Base-by-base conservation (phyloP, 1,140 invertebrate species). In the Pseudachorutes palmiensis region DNA sequence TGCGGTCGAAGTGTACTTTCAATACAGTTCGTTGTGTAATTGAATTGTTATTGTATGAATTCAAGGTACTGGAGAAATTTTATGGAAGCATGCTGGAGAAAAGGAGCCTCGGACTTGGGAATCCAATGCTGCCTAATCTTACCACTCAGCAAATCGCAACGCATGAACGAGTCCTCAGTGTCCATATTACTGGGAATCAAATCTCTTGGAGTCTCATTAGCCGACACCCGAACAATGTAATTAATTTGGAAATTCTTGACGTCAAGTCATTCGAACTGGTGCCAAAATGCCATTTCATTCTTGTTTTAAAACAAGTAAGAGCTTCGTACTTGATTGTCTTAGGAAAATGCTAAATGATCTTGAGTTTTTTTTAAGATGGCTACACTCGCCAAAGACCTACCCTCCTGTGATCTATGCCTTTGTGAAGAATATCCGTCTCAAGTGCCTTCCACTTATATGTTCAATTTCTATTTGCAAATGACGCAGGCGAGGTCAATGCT, bases 401-500 rank as follows among this genome's bases (percentile, higher is more conserved):
- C 71, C 31, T 19, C 36, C 0, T 65, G 61, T 64, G 45, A 72
- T 29, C 41, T 72, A 16, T 68, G 51, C 30, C n/a, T 69, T 3
- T 24, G 49, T 64, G 67, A 69, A 63, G 67, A 69, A 26, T 66
- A 59, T 58, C 58, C 57, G 12, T 1, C 48, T 1, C 63, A 64
- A 30, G 26, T 32, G 24, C 49, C 59, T 0, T 62, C 36, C 2
- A 3, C 61, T 1, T 48, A 63, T 24, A 59, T 66, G 24, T 68
- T 67, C 30, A 61, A 30, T 26, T 65, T 63, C 65, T 41, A 41
- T 16, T 48, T 72, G 16, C 68, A 68, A 57, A 66, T 63, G 49
- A 66, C 55, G 1, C 68, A 72, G 51, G 26, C 41, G 5, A 41
- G 61, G 22, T 66, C 71, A 5, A 65, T 69, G 31, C n/a, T 73